Evolutionary conservation across 1,140 invertebrate species (phyloP).

Genomic region (Aphaenogaster ashmeadi): DNA sequence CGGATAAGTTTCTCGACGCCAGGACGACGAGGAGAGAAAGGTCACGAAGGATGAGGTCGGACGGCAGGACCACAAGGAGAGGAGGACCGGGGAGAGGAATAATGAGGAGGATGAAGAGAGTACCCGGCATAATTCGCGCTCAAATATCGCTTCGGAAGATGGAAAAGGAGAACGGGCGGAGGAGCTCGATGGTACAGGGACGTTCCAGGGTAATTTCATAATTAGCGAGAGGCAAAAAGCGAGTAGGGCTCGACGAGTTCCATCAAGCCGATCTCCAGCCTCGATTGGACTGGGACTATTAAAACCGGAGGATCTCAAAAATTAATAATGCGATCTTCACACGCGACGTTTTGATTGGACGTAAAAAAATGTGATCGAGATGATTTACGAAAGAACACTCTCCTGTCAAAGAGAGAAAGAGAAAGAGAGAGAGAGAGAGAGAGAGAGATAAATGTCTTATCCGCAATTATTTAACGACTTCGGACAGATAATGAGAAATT

Average conservation of each 20-base stretch:
- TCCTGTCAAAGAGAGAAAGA: neutral
- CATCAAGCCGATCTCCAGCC: conserved; percentile 62
- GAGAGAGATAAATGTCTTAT: neutral
- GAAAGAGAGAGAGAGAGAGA: conserved; percentile 26
- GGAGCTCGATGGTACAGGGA: conserved; percentile 41
- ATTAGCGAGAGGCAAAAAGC: conserved; percentile 72
- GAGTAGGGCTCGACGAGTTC: conserved; percentile 53
- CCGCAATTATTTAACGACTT: conserved; percentile 31
- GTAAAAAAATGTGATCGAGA: conserved; percentile 16
- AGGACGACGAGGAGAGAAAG: conserved; percentile 47
- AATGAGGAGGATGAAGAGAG: conserved; percentile 78
- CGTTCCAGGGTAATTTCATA: conserved; percentile 75
- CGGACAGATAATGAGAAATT: neutral
- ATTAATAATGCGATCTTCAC: conserved; percentile 72
- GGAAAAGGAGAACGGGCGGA: conserved; percentile 49
- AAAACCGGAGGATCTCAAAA: conserved; percentile 59
- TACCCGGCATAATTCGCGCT: conserved; percentile 76
- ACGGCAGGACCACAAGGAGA: neutral
- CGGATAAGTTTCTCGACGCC: conserved; percentile 68
- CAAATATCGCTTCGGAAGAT: conserved; percentile 69
- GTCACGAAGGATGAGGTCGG: conserved; percentile 46
- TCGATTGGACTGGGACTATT: conserved; percentile 67
- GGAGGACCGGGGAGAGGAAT: conserved; percentile 52
- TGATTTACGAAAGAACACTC: conserved; percentile 36
- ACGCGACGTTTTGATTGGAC: conserved; percentile 6